Evolutionary conservation across 1,140 invertebrate genomes (phyloP), one percentile per base, ranked within the genome.

Genomic region (Pomacea maculata): DNA sequence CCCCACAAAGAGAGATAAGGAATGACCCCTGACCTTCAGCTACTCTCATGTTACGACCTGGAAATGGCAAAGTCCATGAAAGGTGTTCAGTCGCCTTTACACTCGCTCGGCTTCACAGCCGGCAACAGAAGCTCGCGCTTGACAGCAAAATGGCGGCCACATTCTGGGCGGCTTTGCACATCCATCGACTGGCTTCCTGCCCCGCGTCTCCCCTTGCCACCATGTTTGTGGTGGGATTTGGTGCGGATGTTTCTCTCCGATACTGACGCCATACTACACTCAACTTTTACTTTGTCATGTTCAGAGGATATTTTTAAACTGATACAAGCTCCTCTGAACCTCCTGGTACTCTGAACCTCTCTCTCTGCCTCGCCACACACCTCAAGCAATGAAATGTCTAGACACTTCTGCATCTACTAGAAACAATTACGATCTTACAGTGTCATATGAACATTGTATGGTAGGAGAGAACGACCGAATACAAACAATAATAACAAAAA

Each of bases 401-500:
- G 55, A 34, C n/a, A 34, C 3, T 12, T 71, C 72, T 73, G 17
- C 55, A 34, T 73, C 45, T 19, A 17, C n/a, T 65, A 65, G 17
- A n/a, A 4, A 3, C 2, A 19, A 65, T 3, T 65, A 25, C 25
- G 0, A 25, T 1, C 64, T 19, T 65, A 65, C n/a, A 65, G 64
- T 65, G 64, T 19, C 64, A 67, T 25, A 3, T 25, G 4, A n/a
- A 67, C 64, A 4, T 25, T 4, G 2, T 4, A 19, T 19, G 17
- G 4, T 25, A 2, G 17, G 0, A n/a, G n/a, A n/a, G n/a, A 7
- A n/a, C 2, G 2, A n/a, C 3, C 68, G n/a, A 8, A n/a, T 34
- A n/a, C 64, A 67, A 19, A 67, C 64, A 67, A 19, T 19, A 19
- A 3, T 7, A 67, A 19, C 17, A 19, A 67, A n/a, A 67, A 19